Base-by-base conservation (phyloP, 2,113 vertebrate genomes). In the Tonatia bakeri region DNA sequence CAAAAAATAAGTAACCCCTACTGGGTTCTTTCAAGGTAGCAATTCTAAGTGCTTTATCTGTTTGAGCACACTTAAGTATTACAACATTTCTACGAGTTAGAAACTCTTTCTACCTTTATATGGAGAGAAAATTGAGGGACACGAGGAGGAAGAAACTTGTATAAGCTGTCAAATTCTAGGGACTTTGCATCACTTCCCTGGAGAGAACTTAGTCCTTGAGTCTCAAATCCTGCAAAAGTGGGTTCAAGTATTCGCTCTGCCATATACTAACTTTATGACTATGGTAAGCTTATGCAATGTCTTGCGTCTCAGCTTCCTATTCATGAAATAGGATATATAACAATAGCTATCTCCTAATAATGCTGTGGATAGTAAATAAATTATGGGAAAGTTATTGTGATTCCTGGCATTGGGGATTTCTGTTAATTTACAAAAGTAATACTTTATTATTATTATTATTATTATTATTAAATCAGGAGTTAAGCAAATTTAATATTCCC, bases 91-190 rank as follows among this genome's bases (percentile, higher is more conserved):
- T 73, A 12, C 13, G 17, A 85, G 11, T 75, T 73, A 81, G 26
- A 47, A 43, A 24, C 3, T 31, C 8, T 54, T 31, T 61, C 56
- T 56, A 52, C 40, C 5, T 88, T 69, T 28, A 12, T 6, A 22
- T 0, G n/a, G 10, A 69, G 7, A 54, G 6, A 19, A 88, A 87
- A 40, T 2, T 7, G 33, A 90, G 22, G 10, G 7, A 19, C 14
- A 16, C 3, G 28, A 43, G 0, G 0, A 22, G 7, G 19, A 79
- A 61, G 4, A 87, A 67, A 83, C 2, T 16, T 20, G 0, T 33
- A 10, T 1, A 38, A 50, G 7, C 28, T 84, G 13, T 24, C 56
- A 59, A 77, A 52, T 67, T 69, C 56, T 45, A 26, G 10, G 65
- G 52, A 79, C 8, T 75, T 59, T 10, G 19, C 4, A 8, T 10